Base-by-base conservation (phyloP, 1,140 invertebrate species). In the Paraescarpia echinospica region DNA sequence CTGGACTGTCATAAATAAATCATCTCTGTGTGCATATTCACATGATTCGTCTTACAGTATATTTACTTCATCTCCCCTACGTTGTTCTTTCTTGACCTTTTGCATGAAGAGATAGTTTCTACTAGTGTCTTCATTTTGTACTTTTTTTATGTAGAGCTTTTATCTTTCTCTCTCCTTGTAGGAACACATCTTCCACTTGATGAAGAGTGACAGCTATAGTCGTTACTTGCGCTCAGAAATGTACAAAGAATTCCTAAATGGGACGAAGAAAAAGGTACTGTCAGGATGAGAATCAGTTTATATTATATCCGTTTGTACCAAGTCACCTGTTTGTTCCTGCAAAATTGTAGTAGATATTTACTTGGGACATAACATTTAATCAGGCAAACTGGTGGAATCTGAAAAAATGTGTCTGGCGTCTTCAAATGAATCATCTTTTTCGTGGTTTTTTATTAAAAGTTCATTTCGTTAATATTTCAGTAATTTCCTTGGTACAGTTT, bases 151-250 rank as follows among this genome's bases (percentile, higher is more conserved):
- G 9, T 77, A 41, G n/a, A n/a, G n/a, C 12, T 41, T 41, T 12
- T 41, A 12, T 41, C 12, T 12, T 2, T 77, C 59, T 77, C 12
- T 77, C 59, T 77, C 59, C 22, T 96, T 96, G 89, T 96, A 99
- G 98, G 98, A 99, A 14, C 99, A 99, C 96, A 99, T 99, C 41
- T 99, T 99, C 96, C 99, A 99, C 95, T 96, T 99, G 93, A 99
- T 99, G 99, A 99, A 99, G 95, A 99, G 98, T 94, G 99, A 99
- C 96, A 99, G 98, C 94, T 99, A 99, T 95, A 99, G 98, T 89
- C 97, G 99, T 93, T 99, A 99, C 96, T 97, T 99, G 92, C 97
- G 99, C 91, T 99, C 99, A 1, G 99, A 99, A 95, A 99, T 99
- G 98, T 99, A 99, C 96, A 99, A 99, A 97, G 99, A 99, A 94